Evolutionary conservation across 1,140 invertebrate species (phyloP).

Genomic region (Drosophila sturtevanti): DNA sequence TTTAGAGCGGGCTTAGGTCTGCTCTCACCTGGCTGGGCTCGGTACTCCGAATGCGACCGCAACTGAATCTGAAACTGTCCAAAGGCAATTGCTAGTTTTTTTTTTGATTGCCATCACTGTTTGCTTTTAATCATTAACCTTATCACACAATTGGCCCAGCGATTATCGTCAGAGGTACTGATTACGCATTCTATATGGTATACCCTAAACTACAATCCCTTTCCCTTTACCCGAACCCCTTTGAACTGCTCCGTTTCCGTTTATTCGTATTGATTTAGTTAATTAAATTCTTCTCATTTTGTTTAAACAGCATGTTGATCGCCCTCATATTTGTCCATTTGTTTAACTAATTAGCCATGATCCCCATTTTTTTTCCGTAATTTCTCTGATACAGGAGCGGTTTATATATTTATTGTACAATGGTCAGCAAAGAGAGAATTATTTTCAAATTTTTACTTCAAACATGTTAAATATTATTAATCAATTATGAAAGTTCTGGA

Average conservation of each 20-base stretch:
- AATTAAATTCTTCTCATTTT: conserved; percentile 62
- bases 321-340: conserved; percentile 33
- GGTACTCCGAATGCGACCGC: not conserved
- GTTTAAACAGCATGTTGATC: conserved; percentile 37
- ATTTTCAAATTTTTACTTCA: no score
- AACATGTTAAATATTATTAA: no score
- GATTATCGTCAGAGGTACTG: conserved; percentile 47
- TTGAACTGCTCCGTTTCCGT: conserved; percentile 44
- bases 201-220: conserved; percentile 40
- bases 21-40: conserved; percentile 7
- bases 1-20: conserved; percentile 25
- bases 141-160: conserved; percentile 56
- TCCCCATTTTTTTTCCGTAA: not conserved
- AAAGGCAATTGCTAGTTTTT: not conserved
- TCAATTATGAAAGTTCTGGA: no score
- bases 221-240: not conserved
- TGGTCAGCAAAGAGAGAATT: no score
- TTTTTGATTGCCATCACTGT: conserved; percentile 51
- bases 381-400: not conserved
- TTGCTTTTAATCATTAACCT: conserved; percentile 68
- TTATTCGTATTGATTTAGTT: conserved; percentile 60
- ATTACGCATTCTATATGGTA: conserved; percentile 56
- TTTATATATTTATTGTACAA: no score
- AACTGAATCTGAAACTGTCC: not conserved
- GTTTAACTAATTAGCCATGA: conserved; percentile 49